Evolutionary conservation across 2,797 vertebrate genomes (phyloP).

Genomic region (Fistularia commersonii): DNA sequence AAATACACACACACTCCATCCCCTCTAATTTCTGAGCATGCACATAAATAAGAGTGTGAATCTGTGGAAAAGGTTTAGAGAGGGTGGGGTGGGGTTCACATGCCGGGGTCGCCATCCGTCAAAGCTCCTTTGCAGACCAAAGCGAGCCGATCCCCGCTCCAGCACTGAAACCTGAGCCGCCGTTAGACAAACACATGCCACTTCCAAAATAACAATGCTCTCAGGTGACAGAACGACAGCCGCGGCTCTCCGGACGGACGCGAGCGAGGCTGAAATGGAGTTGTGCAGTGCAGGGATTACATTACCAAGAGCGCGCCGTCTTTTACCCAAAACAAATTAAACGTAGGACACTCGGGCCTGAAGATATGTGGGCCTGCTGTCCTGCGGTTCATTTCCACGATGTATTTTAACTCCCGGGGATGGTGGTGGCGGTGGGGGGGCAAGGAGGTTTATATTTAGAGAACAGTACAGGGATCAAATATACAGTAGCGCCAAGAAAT

Average conservation of each 20-base stretch:
- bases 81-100: conserved; percentile 27
- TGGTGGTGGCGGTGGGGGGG: neutral
- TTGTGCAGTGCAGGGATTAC: conserved; percentile 58
- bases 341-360: conserved; percentile 38
- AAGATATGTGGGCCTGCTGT: conserved; percentile 7
- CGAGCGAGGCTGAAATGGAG: conserved; percentile 49
- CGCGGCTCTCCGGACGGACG: conserved; percentile 43
- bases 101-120: conserved; percentile 65
- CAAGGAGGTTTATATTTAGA: conserved; percentile 11
- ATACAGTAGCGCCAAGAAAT: conserved; percentile 27
- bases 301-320: conserved; percentile 55
- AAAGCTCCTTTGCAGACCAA: conserved; percentile 46
- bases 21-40: too few relatives aligned
- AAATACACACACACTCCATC: too few relatives aligned
- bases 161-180: conserved; percentile 79
- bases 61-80: conserved; percentile 31
- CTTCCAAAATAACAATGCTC: conserved; percentile 84
- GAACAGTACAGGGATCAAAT: conserved; percentile 30
- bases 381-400: conserved; percentile 37
- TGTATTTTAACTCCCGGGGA: conserved; percentile 9
- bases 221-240: conserved; percentile 67
- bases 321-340: conserved; percentile 28
- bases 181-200: conserved; percentile 82
- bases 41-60: conserved; percentile 68
- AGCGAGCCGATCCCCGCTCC: conserved; percentile 47